phyloP scores from a whole-genome alignment of 2,888 invertebrate species.

The Ferrisia virgata region DNA sequence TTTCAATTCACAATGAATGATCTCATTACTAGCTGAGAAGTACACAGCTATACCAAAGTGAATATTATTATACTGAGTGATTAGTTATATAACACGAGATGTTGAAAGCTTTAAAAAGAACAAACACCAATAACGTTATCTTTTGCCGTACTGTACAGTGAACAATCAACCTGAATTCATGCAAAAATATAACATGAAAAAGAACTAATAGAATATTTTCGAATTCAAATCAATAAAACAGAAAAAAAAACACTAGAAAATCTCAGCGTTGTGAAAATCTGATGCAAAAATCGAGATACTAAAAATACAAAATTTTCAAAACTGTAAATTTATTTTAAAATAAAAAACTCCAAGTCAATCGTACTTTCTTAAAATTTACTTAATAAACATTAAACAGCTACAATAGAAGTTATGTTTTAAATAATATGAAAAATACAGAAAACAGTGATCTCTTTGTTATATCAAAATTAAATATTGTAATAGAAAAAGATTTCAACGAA shows the following conservation, averaged over 20 bases:
- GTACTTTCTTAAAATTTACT: constrained; percentile 21
- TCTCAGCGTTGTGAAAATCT: background rate
- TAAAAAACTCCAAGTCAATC: constrained; percentile 10
- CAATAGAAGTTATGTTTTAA: constrained; percentile 13
- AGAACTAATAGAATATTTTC: too few species aligned
- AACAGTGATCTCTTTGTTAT: constrained; percentile 35
- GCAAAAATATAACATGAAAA: too few species aligned
- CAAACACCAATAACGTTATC: too few species aligned
- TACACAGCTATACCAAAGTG: too few species aligned
- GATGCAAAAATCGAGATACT: background rate
- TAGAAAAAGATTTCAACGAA: background rate
- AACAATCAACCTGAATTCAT: too few species aligned
- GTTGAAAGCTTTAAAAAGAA: too few species aligned
- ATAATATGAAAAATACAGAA: constrained; percentile 22
- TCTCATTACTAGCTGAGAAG: too few species aligned
- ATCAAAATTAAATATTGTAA: constrained; percentile 26
- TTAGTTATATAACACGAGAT: too few species aligned
- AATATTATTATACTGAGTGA: too few species aligned
- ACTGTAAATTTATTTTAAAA: background rate
- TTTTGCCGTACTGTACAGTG: too few species aligned
- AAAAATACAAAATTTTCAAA: background rate
- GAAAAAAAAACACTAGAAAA: background rate
- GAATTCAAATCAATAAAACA: background rate
- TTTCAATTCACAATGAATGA: too few species aligned
- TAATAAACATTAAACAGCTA: constrained; percentile 19